A percentile compares a stretch with the other conserved stretches of the same genome.
phyloP scores from a whole-genome alignment of 2,888 invertebrate species.

The Leistus spinibarbis region DNA sequence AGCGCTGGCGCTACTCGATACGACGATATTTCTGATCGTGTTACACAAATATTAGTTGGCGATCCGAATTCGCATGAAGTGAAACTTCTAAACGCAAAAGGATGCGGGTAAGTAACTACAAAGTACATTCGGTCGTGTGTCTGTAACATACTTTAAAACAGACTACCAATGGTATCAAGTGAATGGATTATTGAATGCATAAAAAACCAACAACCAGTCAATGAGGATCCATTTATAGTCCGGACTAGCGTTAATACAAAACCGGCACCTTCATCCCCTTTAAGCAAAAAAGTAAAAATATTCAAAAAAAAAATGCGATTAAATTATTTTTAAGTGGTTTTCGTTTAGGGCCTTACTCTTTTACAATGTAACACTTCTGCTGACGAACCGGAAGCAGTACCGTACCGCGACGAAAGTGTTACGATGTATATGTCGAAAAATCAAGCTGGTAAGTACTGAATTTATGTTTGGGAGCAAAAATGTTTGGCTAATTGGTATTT shows the following conservation, averaged over 20 bases:
- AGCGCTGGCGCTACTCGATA: slow-evolving; percentile 84
- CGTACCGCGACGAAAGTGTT: slow-evolving; percentile 44
- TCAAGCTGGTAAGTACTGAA: slow-evolving; percentile 6
- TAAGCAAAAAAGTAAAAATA: slow-evolving; percentile 63
- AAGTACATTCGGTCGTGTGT: neutral
- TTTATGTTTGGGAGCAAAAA: neutral
- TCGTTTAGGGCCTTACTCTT: slow-evolving; percentile 20
- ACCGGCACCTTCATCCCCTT: slow-evolving; percentile 63
- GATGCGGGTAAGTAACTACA: slow-evolving; percentile 41
- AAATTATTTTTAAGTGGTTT: neutral
- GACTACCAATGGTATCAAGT: slow-evolving; percentile 68
- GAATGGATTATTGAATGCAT: slow-evolving; percentile 81
- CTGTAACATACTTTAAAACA: slow-evolving; percentile 42
- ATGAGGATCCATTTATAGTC: slow-evolving; percentile 57
- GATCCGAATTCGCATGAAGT: slow-evolving; percentile 61
- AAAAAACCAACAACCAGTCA: slow-evolving; percentile 63
- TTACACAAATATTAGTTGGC: slow-evolving; percentile 82
- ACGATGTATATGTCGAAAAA: slow-evolving; percentile 15
- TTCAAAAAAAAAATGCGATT: neutral
- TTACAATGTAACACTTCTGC: slow-evolving; percentile 17
- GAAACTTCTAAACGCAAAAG: slow-evolving; percentile 49
- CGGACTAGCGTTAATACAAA: slow-evolving; percentile 42
- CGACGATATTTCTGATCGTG: slow-evolving; percentile 73
- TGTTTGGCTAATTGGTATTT: neutral
- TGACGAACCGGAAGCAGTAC: slow-evolving; percentile 29